Base-by-base conservation (phyloP, 1,140 invertebrate species). In the Chymomyza costata region DNA sequence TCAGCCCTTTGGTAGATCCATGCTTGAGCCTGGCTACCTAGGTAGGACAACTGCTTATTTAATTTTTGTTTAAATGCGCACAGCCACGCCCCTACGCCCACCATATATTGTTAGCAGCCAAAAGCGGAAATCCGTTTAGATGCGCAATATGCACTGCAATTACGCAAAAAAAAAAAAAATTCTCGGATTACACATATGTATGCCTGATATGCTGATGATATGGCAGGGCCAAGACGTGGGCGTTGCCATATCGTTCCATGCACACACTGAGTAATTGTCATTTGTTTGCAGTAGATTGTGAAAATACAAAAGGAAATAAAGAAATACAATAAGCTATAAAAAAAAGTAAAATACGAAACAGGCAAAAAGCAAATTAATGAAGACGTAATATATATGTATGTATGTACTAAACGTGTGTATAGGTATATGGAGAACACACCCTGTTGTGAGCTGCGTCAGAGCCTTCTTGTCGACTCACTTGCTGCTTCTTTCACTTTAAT, bases 101-200 rank as follows among this genome's bases (percentile, higher is more conserved):
- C 59, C 37, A 48, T 34, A 6, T 3, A 34, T n/a, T 34, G 7
- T 6, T 5, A 5, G 10, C 25, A 28, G 10, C 25, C 31, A 34
- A 48, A 58, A 73, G 37, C 73, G 73, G 73, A 80, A 80, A 80
- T 80, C 73, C 73, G 67, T 68, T 80, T 73, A 56, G 8, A 6
- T 34, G 3, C 8, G 21, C n/a, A n/a, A n/a, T n/a, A n/a, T n/a
- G n/a, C n/a, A n/a, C n/a, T n/a, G 62, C 62, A 80, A 78, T 78
- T 80, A 78, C 39, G 35, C 39, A 38, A 55, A 46, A n/a, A n/a
- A n/a, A n/a, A n/a, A n/a, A n/a, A n/a, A 54, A 55, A 3, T 25
- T 25, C 21, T 25, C 21, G 21, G 21, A 25, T 25, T 34, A 14
- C 32, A 34, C 32, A n/a, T 3, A 13, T 25, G 3, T 8, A 25